A percentile compares a stretch with the other conserved stretches of the same genome.
phyloP scores from a whole-genome alignment of 2,113 vertebrate species.

The Vombatus ursinus region DNA sequence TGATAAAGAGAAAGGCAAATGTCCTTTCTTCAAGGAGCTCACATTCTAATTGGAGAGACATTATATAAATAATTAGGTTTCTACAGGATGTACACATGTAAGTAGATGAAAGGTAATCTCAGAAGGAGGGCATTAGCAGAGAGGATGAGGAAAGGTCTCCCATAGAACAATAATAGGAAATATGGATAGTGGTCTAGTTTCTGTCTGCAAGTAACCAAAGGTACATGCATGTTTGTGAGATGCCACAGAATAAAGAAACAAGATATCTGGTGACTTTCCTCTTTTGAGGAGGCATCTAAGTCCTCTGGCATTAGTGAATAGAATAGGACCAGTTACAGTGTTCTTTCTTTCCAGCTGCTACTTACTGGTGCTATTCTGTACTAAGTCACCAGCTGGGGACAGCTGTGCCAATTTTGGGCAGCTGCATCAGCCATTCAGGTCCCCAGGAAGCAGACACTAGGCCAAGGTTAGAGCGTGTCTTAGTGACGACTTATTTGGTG shows the following conservation, averaged over 20 bases:
- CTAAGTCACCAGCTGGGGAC: constrained; percentile 67
- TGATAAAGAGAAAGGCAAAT: not conserved
- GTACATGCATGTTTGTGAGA: not conserved
- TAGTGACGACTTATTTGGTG: constrained; percentile 54
- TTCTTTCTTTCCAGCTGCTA: constrained; percentile 53
- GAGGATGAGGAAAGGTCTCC: not conserved
- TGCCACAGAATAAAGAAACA: constrained; percentile 29
- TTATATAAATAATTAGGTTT: not conserved
- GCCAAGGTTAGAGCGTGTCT: constrained; percentile 16
- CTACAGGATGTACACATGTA: not conserved
- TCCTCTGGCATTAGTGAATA: constrained; percentile 24
- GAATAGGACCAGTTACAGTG: constrained; percentile 31
- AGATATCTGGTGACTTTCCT: constrained; percentile 17
- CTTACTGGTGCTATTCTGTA: constrained; percentile 21
- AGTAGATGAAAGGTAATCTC: not conserved
- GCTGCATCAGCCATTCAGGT: constrained; percentile 48
- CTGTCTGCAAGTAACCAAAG: not conserved
- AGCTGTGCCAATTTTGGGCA: constrained; percentile 65
- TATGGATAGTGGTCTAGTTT: not conserved
- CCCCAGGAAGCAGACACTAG: constrained; percentile 47
- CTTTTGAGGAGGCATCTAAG: constrained; percentile 32
- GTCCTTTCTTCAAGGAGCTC: not conserved
- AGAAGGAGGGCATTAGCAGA: not conserved
- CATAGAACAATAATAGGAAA: not conserved
- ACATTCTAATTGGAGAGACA: not conserved